Evolutionary conservation across 37 sponge, comb jelly and placozoan genomes (phyloP).

Genomic region (Halichondria panicea): DNA sequence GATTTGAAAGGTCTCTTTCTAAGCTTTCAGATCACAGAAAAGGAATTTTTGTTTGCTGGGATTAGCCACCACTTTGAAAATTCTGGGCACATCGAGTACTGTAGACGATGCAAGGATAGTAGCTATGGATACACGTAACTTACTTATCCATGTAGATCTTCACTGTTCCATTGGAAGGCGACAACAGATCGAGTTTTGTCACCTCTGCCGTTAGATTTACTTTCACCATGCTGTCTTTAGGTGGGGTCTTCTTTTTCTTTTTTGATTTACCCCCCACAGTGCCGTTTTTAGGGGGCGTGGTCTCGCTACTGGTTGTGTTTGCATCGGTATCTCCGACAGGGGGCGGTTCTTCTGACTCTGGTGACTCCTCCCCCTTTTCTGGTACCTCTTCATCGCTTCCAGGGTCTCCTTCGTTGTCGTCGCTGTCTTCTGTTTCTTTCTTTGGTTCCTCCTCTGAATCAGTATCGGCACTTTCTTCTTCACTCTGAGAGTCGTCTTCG

Average conservation of each 20-base stretch:
- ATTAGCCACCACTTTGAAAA: too few relatives aligned
- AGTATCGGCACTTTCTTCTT: slow-evolving; percentile 17
- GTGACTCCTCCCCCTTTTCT: neutral
- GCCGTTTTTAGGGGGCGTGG: neutral
- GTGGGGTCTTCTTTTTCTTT: neutral
- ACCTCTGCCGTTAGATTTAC: slow-evolving; percentile 49
- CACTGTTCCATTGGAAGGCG: slow-evolving; percentile 1
- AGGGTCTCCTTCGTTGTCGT: neutral
- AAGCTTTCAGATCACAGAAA: too few relatives aligned
- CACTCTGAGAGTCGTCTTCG: slow-evolving; percentile 6
- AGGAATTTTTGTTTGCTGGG: too few relatives aligned
- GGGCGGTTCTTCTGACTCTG: neutral
- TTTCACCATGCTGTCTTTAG: slow-evolving; percentile 28
- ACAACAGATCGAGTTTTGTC: slow-evolving; percentile 20
- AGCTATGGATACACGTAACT: too few relatives aligned
- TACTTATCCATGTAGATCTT: too few relatives aligned
- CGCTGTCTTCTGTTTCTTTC: neutral
- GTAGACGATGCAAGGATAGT: too few relatives aligned
- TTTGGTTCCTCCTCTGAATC: neutral
- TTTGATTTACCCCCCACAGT: neutral
- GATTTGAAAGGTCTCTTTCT: too few relatives aligned
- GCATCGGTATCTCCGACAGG: neutral
- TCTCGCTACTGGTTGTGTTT: neutral
- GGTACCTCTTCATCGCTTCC: neutral
- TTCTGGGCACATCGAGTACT: too few relatives aligned